Evolutionary conservation across 2,888 invertebrate genomes (phyloP), one percentile per base, ranked within the genome.

Genomic region (Crocallis elinguaria): DNA sequence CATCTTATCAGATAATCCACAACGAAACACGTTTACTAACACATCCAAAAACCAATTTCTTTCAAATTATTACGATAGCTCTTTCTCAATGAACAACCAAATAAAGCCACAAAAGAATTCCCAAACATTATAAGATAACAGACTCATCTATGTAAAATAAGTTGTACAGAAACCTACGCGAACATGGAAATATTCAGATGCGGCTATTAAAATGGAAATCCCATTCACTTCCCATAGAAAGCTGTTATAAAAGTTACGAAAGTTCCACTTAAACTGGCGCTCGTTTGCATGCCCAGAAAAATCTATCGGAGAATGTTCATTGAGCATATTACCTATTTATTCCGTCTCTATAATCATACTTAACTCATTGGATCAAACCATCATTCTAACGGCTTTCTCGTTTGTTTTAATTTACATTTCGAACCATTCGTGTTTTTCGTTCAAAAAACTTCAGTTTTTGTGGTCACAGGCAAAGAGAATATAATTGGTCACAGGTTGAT

Each of bases 191-290:
- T 48, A 48, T 35, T 49, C 49, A 33, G 41, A 55, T 50, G 49
- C 44, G 19, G 49, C 54, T 70, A 66, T 79, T 71, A 70, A 73
- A 70, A 72, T 77, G 76, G 49, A 69, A 75, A 76, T 75, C 66
- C 64, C 60, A 56, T 50, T 58, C 54, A 58, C 62, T 70, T 75
- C 79, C 75, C 74, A 77, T 71, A 70, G 72, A 71, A 75, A 75
- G 67, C 33, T 66, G 68, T 67, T 62, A 57, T 64, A 60, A 60
- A 65, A 64, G 60, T 69, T 69, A 69, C 69, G 60, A 68, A 71
- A 59, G 50, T 13, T n/a, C 25, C 3, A n/a, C 9, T 1, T n/a
- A 9, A 25, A 25, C 25, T 11, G 23, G 33, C 13, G 6, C 8
- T 23, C 35, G 9, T 11, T 14, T n/a, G 12, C 1, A 12, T 29